Evolutionary conservation across 1,140 invertebrate species (phyloP).

Genomic region (Harlomillsia oculata): DNA sequence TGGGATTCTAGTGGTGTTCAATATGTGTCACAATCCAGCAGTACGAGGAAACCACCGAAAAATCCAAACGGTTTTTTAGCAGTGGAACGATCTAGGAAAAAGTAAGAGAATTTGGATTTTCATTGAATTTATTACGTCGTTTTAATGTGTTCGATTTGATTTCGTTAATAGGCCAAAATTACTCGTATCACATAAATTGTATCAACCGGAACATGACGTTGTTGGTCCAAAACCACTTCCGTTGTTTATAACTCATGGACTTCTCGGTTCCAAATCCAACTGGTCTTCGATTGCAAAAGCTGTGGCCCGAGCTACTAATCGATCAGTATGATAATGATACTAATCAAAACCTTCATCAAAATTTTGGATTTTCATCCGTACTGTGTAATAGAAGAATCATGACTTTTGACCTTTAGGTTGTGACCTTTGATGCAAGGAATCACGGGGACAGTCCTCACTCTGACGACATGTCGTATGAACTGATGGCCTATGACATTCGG

Average conservation of each 20-base stretch:
- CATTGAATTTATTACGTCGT: too few relatives aligned
- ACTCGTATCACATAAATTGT: too few relatives aligned
- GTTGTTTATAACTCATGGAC: slow-evolving; percentile 71
- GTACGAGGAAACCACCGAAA: too few relatives aligned
- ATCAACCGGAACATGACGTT: too few relatives aligned
- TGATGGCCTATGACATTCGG: slow-evolving; percentile 63
- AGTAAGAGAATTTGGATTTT: too few relatives aligned
- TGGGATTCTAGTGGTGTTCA: too few relatives aligned
- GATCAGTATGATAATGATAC: slow-evolving; percentile 46
- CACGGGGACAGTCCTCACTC: slow-evolving; percentile 82
- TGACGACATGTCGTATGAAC: slow-evolving; percentile 55
- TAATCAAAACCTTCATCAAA: not conserved
- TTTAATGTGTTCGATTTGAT: too few relatives aligned
- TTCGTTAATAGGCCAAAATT: too few relatives aligned
- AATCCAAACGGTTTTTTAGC: too few relatives aligned
- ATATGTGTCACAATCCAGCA: too few relatives aligned
- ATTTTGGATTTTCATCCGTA: not conserved
- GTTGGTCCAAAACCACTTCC: too few relatives aligned
- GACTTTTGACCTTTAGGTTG: slow-evolving; percentile 47
- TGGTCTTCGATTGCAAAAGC: slow-evolving; percentile 70
- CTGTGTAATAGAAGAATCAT: not conserved
- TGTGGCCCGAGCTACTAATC: slow-evolving; percentile 52
- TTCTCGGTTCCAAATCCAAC: slow-evolving; percentile 76
- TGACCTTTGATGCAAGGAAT: slow-evolving; percentile 75
- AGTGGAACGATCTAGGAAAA: too few relatives aligned